phyloP scores from a whole-genome alignment of 2,113 vertebrate genomes.

The Cathartes aura region DNA sequence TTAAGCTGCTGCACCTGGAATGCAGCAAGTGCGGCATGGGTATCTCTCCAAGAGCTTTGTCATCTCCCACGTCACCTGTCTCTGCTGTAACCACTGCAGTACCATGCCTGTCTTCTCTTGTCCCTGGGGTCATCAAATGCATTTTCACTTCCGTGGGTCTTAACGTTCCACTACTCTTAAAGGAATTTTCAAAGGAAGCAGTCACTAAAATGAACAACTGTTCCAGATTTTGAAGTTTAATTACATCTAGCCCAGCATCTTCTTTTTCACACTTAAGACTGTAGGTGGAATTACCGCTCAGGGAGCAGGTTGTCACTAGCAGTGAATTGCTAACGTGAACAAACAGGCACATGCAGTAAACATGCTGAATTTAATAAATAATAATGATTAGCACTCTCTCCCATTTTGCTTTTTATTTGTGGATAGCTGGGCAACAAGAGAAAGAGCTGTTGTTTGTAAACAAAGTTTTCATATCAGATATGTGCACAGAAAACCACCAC shows the following conservation, averaged over 20 bases:
- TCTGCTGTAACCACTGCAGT: not conserved
- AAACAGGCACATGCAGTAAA: not conserved
- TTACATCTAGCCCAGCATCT: not conserved
- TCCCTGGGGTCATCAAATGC: not conserved
- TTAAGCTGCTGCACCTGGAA: not conserved
- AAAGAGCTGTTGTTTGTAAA: not conserved
- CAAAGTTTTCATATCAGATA: not conserved
- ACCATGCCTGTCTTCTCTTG: not conserved
- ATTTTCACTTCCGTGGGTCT: not conserved
- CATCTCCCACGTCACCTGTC: not conserved
- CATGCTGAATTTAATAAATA: not conserved
- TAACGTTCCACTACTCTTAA: not conserved
- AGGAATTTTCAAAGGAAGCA: not conserved
- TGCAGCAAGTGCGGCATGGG: not conserved
- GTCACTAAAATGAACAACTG: not conserved
- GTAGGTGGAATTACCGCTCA: not conserved
- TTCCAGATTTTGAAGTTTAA: not conserved
- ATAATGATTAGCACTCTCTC: not conserved
- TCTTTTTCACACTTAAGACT: not conserved
- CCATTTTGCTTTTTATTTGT: not conserved
- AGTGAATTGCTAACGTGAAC: not conserved
- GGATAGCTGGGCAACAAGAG: not conserved
- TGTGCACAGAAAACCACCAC: not conserved
- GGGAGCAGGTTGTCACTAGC: not conserved
- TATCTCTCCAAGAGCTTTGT: not conserved